phyloP scores from a whole-genome alignment of 1,140 invertebrate genomes.

The Eumaeus atala region DNA sequence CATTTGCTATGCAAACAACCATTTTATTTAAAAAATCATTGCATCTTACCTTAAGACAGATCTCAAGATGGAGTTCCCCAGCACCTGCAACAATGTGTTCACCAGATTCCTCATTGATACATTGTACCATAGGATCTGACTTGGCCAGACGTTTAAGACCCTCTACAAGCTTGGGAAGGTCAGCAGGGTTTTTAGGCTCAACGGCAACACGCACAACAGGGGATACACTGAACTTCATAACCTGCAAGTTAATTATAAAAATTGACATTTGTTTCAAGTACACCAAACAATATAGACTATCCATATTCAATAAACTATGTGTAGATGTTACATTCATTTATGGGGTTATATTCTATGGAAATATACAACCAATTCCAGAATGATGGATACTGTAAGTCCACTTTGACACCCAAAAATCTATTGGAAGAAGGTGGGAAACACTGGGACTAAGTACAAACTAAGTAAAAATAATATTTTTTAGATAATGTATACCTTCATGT shows the following conservation, averaged over 20 bases:
- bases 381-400: conserved; percentile 33
- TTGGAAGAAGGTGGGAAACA: conserved; percentile 37
- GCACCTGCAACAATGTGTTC: conserved; percentile 99
- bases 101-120: conserved; percentile 99
- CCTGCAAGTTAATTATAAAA: conserved; percentile 57
- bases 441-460: conserved; percentile 29
- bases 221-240: conserved; percentile 99
- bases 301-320: too few species aligned
- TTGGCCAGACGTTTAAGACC: conserved; percentile 98
- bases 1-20: too few species aligned
- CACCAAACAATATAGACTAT: too few species aligned
- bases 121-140: conserved; percentile 99
- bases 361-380: conserved; percentile 36
- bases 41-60: conserved; percentile 89
- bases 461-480: too few species aligned
- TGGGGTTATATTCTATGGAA: conserved; percentile 26
- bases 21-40: too few species aligned
- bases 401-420: conserved; percentile 40
- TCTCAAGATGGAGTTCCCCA: conserved; percentile 99
- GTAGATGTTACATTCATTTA: conserved; percentile 27
- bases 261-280: too few species aligned
- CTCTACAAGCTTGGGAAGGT: conserved; percentile 99
- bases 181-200: conserved; percentile 98
- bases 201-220: conserved; percentile 99
- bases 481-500: conserved; percentile 91